Evolutionary conservation across 2,888 invertebrate genomes (phyloP).

Genomic region (Bugula neritina): DNA sequence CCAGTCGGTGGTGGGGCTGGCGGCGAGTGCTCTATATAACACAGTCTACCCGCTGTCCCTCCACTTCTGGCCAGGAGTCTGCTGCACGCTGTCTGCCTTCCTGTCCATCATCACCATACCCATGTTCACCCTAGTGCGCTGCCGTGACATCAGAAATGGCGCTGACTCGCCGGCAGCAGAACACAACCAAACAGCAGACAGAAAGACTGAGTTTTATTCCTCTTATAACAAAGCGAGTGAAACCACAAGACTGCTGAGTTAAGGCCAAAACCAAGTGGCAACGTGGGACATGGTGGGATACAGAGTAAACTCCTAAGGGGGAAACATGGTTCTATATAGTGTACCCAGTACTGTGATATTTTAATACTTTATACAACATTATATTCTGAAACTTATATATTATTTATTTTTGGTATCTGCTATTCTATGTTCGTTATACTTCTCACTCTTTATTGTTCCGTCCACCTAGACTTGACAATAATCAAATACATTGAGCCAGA

Average conservation of each 20-base stretch:
- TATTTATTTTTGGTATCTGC: no score
- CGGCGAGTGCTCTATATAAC: not conserved
- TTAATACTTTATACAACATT: no score
- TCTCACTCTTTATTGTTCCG: no score
- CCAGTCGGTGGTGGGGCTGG: not conserved
- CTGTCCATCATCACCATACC: not conserved
- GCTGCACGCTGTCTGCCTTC: conserved; percentile 7
- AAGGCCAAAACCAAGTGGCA: not conserved
- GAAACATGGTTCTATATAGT: no score
- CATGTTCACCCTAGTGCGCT: not conserved
- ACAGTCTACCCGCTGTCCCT: conserved; percentile 11
- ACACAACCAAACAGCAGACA: not conserved
- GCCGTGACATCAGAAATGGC: conserved; percentile 8
- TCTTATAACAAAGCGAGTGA: not conserved
- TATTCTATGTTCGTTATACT: no score
- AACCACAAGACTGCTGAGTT: not conserved
- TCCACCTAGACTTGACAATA: no score
- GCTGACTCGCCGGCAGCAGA: not conserved
- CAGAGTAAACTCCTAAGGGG: no score
- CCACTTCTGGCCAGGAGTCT: conserved; percentile 12
- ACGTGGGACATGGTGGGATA: no score
- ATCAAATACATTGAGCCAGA: no score
- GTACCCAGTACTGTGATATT: no score
- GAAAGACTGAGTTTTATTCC: not conserved
- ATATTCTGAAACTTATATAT: no score